Conservation (phyloP, 2,797 vertebrate species). For the Melanotaenia pygmaea region DNA sequence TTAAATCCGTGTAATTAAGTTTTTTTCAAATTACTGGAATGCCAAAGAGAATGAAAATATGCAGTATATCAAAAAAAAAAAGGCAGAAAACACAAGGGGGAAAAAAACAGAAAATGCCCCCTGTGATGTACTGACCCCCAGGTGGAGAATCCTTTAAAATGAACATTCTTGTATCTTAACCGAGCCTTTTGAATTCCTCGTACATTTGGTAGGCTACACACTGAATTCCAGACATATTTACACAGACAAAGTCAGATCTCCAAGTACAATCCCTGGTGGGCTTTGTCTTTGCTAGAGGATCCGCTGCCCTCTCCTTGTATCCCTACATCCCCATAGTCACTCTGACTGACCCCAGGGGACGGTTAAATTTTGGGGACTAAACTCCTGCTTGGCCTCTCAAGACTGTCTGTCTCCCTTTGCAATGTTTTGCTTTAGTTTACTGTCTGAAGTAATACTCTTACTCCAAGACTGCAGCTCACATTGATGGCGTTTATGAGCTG, state of each 20-base stretch:
- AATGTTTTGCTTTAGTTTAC: slow-evolving; percentile 66
- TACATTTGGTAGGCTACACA: slow-evolving; percentile 26
- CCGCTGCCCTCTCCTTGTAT: slow-evolving; percentile 25
- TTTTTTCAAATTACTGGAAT: neutral
- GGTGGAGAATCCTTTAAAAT: slow-evolving; percentile 15
- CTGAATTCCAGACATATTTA: slow-evolving; percentile 72
- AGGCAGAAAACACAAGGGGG: neutral
- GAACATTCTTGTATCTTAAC: slow-evolving; percentile 16
- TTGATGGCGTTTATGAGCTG: slow-evolving; percentile 30
- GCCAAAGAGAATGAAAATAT: slow-evolving; percentile 23
- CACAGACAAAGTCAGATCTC: slow-evolving; percentile 68
- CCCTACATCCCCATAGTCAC: slow-evolving; percentile 37
- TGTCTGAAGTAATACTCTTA: slow-evolving; percentile 57
- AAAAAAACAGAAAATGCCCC: neutral
- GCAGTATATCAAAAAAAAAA: slow-evolving; percentile 8
- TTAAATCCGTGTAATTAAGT: neutral
- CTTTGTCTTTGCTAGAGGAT: slow-evolving; percentile 50
- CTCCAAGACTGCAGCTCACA: slow-evolving; percentile 31
- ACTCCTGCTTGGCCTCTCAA: slow-evolving; percentile 58
- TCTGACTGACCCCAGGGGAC: slow-evolving; percentile 57
- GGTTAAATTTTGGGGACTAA: slow-evolving; percentile 64
- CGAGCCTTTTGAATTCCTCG: slow-evolving; percentile 7
- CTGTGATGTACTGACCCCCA: neutral
- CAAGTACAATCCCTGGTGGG: slow-evolving; percentile 54
- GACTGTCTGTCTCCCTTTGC: slow-evolving; percentile 54